Evolutionary conservation across 2,888 invertebrate genomes (phyloP), one percentile per base, ranked within the genome.

Genomic region (Toxonevra muliebris): DNA sequence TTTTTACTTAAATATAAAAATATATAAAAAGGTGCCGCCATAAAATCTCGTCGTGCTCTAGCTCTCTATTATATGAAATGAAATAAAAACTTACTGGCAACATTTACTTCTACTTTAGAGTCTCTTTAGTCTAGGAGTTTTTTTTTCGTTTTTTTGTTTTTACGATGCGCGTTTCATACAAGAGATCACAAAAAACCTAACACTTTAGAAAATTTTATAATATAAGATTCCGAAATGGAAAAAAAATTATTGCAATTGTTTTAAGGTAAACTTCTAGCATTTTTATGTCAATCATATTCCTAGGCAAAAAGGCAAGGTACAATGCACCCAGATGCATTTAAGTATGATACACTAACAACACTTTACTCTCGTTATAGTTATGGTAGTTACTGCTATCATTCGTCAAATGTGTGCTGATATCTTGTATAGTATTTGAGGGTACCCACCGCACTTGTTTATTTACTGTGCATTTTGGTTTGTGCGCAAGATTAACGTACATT

Each of bases 181-280:
- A n/a, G 55, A 20, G 20, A 30, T 30, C 30, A 30, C 7, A 30
- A 30, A 30, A 30, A 30, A 30, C 30, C 30, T 2, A 30, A 30
- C 30, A 30, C 30, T 30, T 30, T 30, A 30, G 30, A 58, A 52
- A n/a, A 65, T 65, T 69, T 53, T 64, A 43, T 66, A 69, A 69
- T 67, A 54, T 61, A 52, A 57, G 48, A 57, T 45, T 41, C 57
- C 55, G 50, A 59, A 43, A 17, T 52, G 53, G n/a, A 48, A 54
- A 57, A 71, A 65, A 74, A 77, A 81, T 82, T 77, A 73, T 77
- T 76, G 74, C 74, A 75, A 82, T 83, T 77, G 77, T 79, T 76
- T 79, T 83, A 83, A 82, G 82, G 83, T 82, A 82, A 82, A 82
- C 83, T 82, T 83, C 74, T 75, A 79, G 76, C 84, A 82, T 83